Evolutionary conservation across 2,113 vertebrate genomes (phyloP).

Genomic region (Oncorhynchus clarkii): DNA sequence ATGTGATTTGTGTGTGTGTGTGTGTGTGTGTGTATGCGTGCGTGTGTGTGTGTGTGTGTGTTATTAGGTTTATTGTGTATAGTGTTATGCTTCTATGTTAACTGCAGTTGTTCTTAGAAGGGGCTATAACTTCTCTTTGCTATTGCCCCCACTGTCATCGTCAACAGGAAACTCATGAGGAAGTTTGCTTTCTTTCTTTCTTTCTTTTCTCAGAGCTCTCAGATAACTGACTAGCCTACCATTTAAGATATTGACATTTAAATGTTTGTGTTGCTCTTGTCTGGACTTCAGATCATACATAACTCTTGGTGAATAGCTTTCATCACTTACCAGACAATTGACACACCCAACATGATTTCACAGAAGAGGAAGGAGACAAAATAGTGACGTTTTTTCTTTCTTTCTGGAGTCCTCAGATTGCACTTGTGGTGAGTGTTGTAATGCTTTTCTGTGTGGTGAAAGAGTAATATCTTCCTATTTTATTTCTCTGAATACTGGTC

Average conservation of each 20-base stretch:
- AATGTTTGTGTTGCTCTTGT: not conserved
- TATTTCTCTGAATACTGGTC: not conserved
- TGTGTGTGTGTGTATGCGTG: too few species aligned
- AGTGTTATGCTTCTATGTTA: too few species aligned
- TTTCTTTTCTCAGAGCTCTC: conserved; percentile 43
- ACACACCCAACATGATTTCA: not conserved
- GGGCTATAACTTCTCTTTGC: conserved; percentile 40
- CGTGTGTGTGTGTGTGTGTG: too few species aligned
- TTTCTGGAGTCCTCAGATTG: not conserved
- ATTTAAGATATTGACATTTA: not conserved
- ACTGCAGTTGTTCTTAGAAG: too few species aligned
- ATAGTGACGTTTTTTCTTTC: not conserved
- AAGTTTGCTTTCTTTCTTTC: conserved; percentile 51
- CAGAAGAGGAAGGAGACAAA: not conserved
- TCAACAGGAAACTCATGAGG: conserved; percentile 68
- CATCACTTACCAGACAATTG: not conserved
- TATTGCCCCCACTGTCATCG: conserved; percentile 30
- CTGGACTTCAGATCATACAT: not conserved
- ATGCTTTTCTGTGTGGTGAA: too few species aligned
- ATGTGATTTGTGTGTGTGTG: too few species aligned
- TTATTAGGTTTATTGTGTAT: not conserved
- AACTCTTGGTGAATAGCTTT: not conserved
- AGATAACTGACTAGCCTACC: conserved; percentile 50
- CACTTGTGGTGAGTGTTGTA: not conserved
- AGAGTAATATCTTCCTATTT: not conserved